Evolutionary conservation across 2,888 invertebrate species (phyloP).

Genomic region (Drosophila mayaguana): DNA sequence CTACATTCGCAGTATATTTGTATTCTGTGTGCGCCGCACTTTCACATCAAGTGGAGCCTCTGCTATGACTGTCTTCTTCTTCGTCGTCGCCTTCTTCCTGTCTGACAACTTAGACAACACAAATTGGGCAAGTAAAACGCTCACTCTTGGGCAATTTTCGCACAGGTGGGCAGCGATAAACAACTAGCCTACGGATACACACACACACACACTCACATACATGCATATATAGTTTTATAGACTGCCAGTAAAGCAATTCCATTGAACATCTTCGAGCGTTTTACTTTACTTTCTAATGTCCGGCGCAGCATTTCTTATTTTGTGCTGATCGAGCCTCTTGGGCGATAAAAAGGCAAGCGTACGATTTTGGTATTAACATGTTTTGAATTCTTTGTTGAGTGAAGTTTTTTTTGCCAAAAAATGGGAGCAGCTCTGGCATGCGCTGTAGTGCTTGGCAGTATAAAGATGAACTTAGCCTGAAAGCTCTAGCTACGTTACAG

Average conservation of each 20-base stretch:
- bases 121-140: conserved; percentile 75
- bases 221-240: background rate
- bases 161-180: conserved; percentile 35
- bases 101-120: conserved; percentile 65
- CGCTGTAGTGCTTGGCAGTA: conserved; percentile 5
- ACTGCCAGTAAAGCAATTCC: conserved; percentile 35
- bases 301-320: conserved; percentile 53
- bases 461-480: background rate
- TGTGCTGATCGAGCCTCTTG: conserved; percentile 43
- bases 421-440: conserved; percentile 34
- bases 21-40: conserved; percentile 67
- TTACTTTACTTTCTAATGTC: conserved; percentile 75
- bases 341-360: conserved; percentile 38
- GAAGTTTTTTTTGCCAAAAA: conserved; percentile 46
- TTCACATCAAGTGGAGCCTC: conserved; percentile 62
- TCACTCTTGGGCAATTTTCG: conserved; percentile 74
- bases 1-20: conserved; percentile 35
- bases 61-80: conserved; percentile 28
- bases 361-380: conserved; percentile 51
- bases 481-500: conserved; percentile 6
- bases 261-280: conserved; percentile 70
- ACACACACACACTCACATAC: conserved; percentile 14
- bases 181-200: conserved; percentile 38
- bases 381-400: conserved; percentile 57
- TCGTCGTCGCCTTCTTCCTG: conserved; percentile 69